Evolutionary conservation across 2,888 invertebrate species (phyloP), one percentile per base, ranked within the genome.

Genomic region (Megaustenia siamemsis): DNA sequence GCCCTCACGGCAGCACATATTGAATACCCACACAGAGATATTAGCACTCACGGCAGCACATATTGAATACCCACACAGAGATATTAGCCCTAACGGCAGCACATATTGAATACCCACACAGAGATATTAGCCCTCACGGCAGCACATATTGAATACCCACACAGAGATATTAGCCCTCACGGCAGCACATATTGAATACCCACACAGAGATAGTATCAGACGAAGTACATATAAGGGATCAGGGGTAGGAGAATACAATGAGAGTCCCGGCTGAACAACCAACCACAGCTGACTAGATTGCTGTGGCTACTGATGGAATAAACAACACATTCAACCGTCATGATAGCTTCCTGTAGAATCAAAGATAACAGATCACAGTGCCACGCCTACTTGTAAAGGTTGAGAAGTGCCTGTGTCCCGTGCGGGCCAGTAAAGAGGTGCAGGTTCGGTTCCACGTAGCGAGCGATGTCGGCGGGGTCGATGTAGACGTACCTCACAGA

Each of bases 371-470:
- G 35, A 1, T 40, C 28, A 28, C 28, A 12, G 1, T 32, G 15
- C 4, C 28, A 12, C 6, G 43, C 1, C 8, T n/a, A 77, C 83
- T 75, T 83, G 77, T 83, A 83, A 12, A 83, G 43, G 56, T 83
- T 83, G 21, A 83, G 21, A 0, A 83, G 28, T 2, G 83, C 83
- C 66, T 76, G 38, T 3, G 43, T 15, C 0, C 83, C 83, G 0
- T 49, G 24, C 35, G 12, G 40, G 10, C 83, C 83, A 6, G 66
- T 76, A 56, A 83, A 83, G 28, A 83, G 53, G 28, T 83, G 77
- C 10, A 77, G 45, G 76, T 83, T 83, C 0, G 83, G 83, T 32
- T 83, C 83, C 76, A 83, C 76, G 35, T 83, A 77, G 1, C 24
- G 49, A 21, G 63, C 35, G 56, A 83, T 77, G 68, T 83, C 83